These are phyloP conservation scores for Oryzias javanicus DNA, from an alignment of 2,113 vertebrate species.

Conservation along the genomic window DNA sequence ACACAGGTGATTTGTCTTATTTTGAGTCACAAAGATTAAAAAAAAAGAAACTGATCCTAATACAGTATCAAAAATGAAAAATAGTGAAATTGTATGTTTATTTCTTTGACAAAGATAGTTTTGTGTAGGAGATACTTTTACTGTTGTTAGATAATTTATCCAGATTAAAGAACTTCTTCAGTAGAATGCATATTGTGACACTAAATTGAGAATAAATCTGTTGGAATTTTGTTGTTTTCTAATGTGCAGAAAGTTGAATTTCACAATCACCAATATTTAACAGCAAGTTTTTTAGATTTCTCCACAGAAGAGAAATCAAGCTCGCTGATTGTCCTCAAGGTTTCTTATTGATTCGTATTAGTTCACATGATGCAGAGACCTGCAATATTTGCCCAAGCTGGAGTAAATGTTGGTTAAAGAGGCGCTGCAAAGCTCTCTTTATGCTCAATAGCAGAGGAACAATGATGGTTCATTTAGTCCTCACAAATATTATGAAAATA, in stretches of 20 bases:
- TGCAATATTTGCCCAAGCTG: conserved; percentile 38
- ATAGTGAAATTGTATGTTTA: too few relatives aligned
- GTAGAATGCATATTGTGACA: not conserved
- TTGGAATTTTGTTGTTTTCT: not conserved
- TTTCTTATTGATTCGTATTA: conserved; percentile 36
- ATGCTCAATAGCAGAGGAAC: conserved; percentile 51
- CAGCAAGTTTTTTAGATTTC: not conserved
- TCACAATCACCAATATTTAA: not conserved
- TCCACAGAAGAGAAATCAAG: conserved; percentile 12
- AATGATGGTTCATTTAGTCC: conserved; percentile 31
- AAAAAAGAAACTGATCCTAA: too few relatives aligned
- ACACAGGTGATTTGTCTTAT: too few relatives aligned
- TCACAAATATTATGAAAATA: conserved; percentile 52
- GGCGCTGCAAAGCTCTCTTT: conserved; percentile 52
- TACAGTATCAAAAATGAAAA: too few relatives aligned
- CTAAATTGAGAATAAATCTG: not conserved
- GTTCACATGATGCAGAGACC: conserved; percentile 39
- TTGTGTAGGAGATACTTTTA: too few relatives aligned
- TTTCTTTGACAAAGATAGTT: too few relatives aligned
- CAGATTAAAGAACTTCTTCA: too few relatives aligned
- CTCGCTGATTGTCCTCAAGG: conserved; percentile 30
- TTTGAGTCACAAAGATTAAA: too few relatives aligned
- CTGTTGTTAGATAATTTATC: too few relatives aligned
- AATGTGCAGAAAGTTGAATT: not conserved
- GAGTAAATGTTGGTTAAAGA: conserved; percentile 54